These are phyloP conservation scores for Takifugu flavidus DNA, from an alignment of 2,113 vertebrate genomes.

Conservation along the genomic window DNA sequence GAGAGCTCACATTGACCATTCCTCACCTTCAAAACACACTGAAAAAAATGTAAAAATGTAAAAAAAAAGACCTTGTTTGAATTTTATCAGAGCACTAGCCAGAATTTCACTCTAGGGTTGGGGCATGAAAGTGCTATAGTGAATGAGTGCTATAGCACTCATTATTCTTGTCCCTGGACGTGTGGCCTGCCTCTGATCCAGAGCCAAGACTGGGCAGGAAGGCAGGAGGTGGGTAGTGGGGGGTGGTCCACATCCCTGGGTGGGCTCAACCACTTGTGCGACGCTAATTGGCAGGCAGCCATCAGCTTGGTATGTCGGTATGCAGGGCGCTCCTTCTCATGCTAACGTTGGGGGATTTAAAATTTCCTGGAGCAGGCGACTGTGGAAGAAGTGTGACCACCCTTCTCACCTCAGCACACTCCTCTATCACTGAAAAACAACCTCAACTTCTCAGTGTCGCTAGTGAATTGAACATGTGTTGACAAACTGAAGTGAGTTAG, in stretches of 20 bases:
- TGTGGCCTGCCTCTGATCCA: slow-evolving; percentile 70
- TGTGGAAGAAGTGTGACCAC: slow-evolving; percentile 19
- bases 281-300: slow-evolving; percentile 64
- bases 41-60: slow-evolving; percentile 26
- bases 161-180: slow-evolving; percentile 73
- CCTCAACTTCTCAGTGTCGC: slow-evolving; percentile 30
- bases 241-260: slow-evolving; percentile 66
- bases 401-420: slow-evolving; percentile 5
- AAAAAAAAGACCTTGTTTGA: slow-evolving; percentile 60
- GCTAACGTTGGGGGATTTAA: slow-evolving; percentile 55
- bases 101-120: slow-evolving; percentile 73
- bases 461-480: slow-evolving; percentile 14
- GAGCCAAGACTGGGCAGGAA: slow-evolving; percentile 64
- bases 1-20: slow-evolving; percentile 14
- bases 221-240: slow-evolving; percentile 67
- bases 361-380: slow-evolving; percentile 19
- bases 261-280: slow-evolving; percentile 67
- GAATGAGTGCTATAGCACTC: slow-evolving; percentile 60
- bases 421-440: slow-evolving; percentile 19
- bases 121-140: slow-evolving; percentile 65
- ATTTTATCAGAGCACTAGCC: slow-evolving; percentile 76
- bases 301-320: slow-evolving; percentile 75
- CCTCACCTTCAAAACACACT: slow-evolving; percentile 39
- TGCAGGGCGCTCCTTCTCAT: slow-evolving; percentile 47
- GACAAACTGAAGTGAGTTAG: slow-evolving; percentile 12